Percentiles rank a stretch among this genome's conserved stretches.
Conservation (phyloP, 2,888 invertebrate genomes). For the Hemistola chrysoprasaria region DNA sequence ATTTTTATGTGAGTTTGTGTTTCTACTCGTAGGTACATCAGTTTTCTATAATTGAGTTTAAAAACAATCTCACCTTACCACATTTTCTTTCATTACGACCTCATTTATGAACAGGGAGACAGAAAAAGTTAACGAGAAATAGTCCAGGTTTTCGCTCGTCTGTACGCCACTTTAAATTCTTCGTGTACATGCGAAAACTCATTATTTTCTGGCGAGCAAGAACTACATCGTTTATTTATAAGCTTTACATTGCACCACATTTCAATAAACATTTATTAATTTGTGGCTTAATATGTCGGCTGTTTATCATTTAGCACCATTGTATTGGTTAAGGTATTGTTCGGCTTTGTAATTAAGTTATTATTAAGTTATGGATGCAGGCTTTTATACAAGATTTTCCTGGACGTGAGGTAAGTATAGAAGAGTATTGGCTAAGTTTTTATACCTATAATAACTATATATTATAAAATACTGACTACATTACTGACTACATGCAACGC, state of each 20-base stretch:
- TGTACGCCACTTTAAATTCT: not conserved
- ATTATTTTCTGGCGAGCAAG: slow-evolving; percentile 10
- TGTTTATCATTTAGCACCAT: slow-evolving; percentile 17
- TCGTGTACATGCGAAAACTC: slow-evolving; percentile 8
- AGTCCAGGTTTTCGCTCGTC: not conserved
- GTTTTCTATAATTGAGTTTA: too few relatives aligned
- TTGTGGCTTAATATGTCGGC: slow-evolving; percentile 12
- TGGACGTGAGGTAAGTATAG: too few relatives aligned
- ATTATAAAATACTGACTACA: too few relatives aligned
- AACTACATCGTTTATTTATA: slow-evolving; percentile 11
- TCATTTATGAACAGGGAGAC: too few relatives aligned
- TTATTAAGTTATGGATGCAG: not conserved
- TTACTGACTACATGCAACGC: too few relatives aligned
- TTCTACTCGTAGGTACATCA: too few relatives aligned
- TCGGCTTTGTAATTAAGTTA: slow-evolving; percentile 10
- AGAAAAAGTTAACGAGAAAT: too few relatives aligned
- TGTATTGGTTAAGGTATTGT: slow-evolving; percentile 13
- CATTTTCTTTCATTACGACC: too few relatives aligned
- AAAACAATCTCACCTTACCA: too few relatives aligned
- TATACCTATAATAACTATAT: too few relatives aligned
- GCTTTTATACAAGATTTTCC: not conserved
- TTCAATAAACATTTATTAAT: slow-evolving; percentile 23
- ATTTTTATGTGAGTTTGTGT: too few relatives aligned
- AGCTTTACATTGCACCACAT: slow-evolving; percentile 13
- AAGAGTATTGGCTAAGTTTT: too few relatives aligned